Conservation (phyloP, 2,888 invertebrate species). For the Pyralis farinalis region DNA sequence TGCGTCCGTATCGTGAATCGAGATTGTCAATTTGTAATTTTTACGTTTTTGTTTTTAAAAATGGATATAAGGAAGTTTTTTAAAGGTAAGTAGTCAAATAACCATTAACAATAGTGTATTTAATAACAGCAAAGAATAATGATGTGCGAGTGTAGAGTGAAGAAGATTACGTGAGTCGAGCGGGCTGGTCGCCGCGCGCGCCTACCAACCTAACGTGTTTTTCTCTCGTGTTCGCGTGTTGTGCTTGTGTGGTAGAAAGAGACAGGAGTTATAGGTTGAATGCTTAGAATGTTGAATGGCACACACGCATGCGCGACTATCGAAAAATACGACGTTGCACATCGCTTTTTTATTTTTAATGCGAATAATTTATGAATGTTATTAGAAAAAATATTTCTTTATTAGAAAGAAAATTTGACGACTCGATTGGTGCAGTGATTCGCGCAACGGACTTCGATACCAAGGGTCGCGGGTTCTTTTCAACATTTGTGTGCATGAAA, state of each 20-base stretch:
- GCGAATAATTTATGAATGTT: too few relatives aligned
- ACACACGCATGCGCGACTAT: too few relatives aligned
- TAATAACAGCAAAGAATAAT: conserved; percentile 1
- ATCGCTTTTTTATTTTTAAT: too few relatives aligned
- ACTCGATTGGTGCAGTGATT: too few relatives aligned
- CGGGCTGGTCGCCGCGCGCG: background rate
- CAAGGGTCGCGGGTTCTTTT: too few relatives aligned
- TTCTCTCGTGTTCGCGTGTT: background rate
- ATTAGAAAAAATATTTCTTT: too few relatives aligned
- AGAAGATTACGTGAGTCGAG: background rate
- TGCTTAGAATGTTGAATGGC: too few relatives aligned
- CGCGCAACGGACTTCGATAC: too few relatives aligned
- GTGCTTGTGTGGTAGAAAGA: background rate
- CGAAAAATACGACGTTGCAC: too few relatives aligned
- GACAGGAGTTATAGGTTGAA: background rate
- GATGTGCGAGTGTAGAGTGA: background rate
- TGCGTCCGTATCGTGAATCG: background rate
- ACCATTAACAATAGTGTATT: conserved; percentile 1
- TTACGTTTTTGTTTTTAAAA: background rate
- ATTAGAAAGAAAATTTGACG: too few relatives aligned
- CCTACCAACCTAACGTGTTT: background rate
- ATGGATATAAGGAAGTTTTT: conserved; percentile 4
- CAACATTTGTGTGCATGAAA: too few relatives aligned
- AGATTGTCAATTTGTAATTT: conserved; percentile 1
- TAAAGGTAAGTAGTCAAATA: conserved; percentile 3